These are phyloP conservation scores for Helostoma temminkii DNA, from an alignment of 2,797 vertebrate species.

Conservation along the genomic window DNA sequence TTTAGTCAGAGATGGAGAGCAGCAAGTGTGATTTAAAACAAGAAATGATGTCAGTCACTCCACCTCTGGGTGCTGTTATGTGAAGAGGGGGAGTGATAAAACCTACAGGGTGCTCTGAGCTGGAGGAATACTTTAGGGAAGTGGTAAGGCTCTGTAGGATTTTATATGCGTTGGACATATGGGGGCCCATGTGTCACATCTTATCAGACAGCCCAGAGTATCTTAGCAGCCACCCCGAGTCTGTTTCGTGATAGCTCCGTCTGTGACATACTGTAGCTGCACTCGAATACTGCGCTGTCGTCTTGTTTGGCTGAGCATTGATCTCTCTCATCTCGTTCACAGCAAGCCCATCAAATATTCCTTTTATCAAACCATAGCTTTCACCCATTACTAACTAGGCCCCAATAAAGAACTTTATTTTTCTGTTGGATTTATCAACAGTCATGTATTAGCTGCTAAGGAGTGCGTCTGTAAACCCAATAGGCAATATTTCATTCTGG, in stretches of 20 bases:
- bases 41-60: slow-evolving; percentile 48
- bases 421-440: slow-evolving; percentile 31
- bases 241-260: slow-evolving; percentile 26
- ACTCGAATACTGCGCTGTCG: slow-evolving; percentile 36
- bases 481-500: slow-evolving; percentile 6
- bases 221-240: slow-evolving; percentile 30
- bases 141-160: slow-evolving; percentile 24
- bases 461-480: not conserved
- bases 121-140: slow-evolving; percentile 15
- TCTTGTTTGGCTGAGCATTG: slow-evolving; percentile 52
- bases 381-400: slow-evolving; percentile 56
- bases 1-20: slow-evolving; percentile 38
- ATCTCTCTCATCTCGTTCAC: slow-evolving; percentile 55
- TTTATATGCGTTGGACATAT: slow-evolving; percentile 39
- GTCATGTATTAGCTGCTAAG: slow-evolving; percentile 11
- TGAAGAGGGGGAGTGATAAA: slow-evolving; percentile 14
- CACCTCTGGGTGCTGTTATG: slow-evolving; percentile 28
- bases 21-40: slow-evolving; percentile 27
- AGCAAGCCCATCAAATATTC: slow-evolving; percentile 55
- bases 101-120: slow-evolving; percentile 37
- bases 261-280: slow-evolving; percentile 45
- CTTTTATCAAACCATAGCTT: slow-evolving; percentile 52
- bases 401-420: slow-evolving; percentile 26
- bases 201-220: slow-evolving; percentile 54
- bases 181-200: slow-evolving; percentile 54